A percentile compares a stretch with the other conserved stretches of the same genome.
Evolutionary conservation across 2,888 invertebrate genomes (phyloP).

Genomic region (Rhingia campestris): DNA sequence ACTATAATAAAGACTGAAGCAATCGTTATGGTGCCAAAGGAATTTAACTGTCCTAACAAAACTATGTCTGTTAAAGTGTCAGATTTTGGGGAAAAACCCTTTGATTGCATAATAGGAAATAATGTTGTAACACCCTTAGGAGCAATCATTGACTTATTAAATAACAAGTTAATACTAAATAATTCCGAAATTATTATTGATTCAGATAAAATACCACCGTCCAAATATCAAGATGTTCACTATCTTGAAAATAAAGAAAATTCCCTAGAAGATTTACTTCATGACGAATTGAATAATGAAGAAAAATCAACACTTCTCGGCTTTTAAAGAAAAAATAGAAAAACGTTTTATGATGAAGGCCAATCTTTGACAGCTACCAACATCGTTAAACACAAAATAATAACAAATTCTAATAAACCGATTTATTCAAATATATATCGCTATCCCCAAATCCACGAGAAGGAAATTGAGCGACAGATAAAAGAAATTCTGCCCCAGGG

Average conservation of each 20-base stretch:
- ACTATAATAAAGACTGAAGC: too few species aligned
- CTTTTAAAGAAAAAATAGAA: conserved; percentile 36
- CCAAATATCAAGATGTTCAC: too few species aligned
- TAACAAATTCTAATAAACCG: conserved; percentile 14
- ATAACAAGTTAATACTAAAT: conserved; percentile 20
- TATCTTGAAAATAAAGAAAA: too few species aligned
- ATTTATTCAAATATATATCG: conserved; percentile 47
- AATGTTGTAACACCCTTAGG: too few species aligned
- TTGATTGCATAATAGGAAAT: too few species aligned
- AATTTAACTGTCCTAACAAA: too few species aligned
- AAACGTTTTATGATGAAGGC: conserved; percentile 47
- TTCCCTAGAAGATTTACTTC: too few species aligned
- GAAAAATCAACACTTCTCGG: background rate
- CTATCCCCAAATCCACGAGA: conserved; percentile 54
- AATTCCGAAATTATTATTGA: conserved; percentile 16
- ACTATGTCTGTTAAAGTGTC: too few species aligned
- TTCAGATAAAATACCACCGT: background rate
- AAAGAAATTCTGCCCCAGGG: conserved; percentile 20
- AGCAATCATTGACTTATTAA: conserved; percentile 10
- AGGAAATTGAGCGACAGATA: conserved; percentile 25
- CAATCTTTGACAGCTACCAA: conserved; percentile 44
- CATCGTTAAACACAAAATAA: conserved; percentile 49
- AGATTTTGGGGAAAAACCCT: too few species aligned
- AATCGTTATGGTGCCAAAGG: too few species aligned
- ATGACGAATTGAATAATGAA: background rate